A percentile compares a stretch with the other conserved stretches of the same genome.
Evolutionary conservation across 30 jellyfish, hydroid and myxozoan genomes (phyloP).

Genomic region (Turritopsis dohrnii): DNA sequence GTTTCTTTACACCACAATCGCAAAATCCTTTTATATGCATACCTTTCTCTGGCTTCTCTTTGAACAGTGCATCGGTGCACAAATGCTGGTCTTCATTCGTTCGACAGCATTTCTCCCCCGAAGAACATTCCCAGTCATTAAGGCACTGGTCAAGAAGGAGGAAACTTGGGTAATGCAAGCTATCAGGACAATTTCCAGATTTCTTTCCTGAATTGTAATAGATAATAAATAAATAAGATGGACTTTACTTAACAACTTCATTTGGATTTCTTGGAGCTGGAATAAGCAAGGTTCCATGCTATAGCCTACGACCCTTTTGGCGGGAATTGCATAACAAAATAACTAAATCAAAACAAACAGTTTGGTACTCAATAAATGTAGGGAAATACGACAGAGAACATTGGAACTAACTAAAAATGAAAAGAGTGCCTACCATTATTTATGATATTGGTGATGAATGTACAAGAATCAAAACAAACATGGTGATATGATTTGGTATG

Average conservation of each 20-base stretch:
- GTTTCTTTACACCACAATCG: too few relatives aligned
- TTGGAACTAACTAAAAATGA: not conserved
- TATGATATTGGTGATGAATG: not conserved
- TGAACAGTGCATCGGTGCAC: not conserved
- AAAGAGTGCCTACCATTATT: not conserved
- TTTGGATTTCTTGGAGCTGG: too few relatives aligned
- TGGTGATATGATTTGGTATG: not conserved
- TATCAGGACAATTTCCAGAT: not conserved
- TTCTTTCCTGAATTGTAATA: not conserved
- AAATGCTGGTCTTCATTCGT: not conserved
- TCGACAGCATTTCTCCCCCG: conserved; percentile 1
- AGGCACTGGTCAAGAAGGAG: not conserved
- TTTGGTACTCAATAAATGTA: too few relatives aligned
- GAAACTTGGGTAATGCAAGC: not conserved
- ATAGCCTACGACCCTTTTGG: too few relatives aligned
- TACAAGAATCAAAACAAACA: not conserved
- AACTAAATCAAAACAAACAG: too few relatives aligned
- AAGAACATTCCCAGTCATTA: conserved; percentile 1
- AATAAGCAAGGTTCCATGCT: too few relatives aligned
- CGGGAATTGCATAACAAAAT: too few relatives aligned
- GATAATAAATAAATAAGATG: not conserved
- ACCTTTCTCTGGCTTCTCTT: not conserved
- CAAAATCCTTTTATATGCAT: too few relatives aligned
- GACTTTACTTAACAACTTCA: too few relatives aligned
- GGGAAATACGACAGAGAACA: too few relatives aligned